Evolutionary conservation across 2,797 vertebrate genomes (phyloP).

Genomic region (Malurus leucopterus): DNA sequence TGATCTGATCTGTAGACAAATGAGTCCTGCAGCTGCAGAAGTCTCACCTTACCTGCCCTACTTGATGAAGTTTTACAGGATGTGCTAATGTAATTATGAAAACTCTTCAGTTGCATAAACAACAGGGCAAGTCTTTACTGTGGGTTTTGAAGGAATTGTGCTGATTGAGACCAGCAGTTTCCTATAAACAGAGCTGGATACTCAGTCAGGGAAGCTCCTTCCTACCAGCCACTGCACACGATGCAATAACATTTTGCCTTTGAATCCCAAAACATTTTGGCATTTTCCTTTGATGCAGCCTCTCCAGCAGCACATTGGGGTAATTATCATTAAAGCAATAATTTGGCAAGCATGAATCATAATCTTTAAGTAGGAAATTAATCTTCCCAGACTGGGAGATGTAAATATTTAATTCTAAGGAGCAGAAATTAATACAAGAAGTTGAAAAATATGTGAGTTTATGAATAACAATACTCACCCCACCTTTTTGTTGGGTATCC

Average conservation of each 20-base stretch:
- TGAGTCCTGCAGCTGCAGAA: neutral
- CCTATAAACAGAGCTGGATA: neutral
- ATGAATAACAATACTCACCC: neutral
- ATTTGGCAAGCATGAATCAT: neutral
- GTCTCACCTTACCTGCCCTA: neutral
- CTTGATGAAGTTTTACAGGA: neutral
- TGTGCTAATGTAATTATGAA: neutral
- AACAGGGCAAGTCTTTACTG: neutral
- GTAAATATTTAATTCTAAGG: neutral
- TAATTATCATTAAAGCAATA: neutral
- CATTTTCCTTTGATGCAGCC: neutral
- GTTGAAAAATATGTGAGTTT: accelerated
- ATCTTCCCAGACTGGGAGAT: neutral
- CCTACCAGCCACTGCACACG: neutral
- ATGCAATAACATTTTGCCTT: neutral
- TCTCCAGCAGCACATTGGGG: neutral
- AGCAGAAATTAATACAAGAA: neutral
- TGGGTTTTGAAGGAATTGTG: neutral
- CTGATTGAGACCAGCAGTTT: neutral
- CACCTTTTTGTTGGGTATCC: neutral
- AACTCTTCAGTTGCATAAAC: neutral
- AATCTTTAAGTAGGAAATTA: neutral
- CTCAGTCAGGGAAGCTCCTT: neutral
- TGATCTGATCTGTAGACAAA: neutral
- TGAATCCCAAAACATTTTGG: neutral